These are phyloP conservation scores for Eospalax fontanierii DNA, from an alignment of 2,797 vertebrate species.

Conservation along the genomic window DNA sequence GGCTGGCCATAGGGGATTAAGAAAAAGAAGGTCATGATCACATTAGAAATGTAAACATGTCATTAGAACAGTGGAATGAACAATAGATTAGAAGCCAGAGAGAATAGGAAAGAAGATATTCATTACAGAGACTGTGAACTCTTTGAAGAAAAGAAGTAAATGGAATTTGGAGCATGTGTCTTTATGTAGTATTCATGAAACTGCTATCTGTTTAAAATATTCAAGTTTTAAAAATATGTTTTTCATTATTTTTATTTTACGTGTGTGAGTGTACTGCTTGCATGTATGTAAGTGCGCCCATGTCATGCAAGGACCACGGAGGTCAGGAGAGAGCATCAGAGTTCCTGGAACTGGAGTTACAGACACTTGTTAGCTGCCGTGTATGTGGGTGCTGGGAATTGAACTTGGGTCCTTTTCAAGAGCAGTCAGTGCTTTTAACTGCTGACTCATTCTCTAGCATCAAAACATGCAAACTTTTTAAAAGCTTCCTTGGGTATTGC, in stretches of 20 bases:
- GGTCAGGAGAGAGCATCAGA: too few relatives aligned
- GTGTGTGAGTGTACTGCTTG: too few relatives aligned
- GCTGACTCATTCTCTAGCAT: too few relatives aligned
- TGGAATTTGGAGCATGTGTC: not conserved
- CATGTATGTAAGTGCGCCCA: too few relatives aligned
- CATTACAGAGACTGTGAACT: not conserved
- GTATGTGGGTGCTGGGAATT: too few relatives aligned
- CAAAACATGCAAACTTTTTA: too few relatives aligned
- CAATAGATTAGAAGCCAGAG: not conserved
- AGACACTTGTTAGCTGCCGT: too few relatives aligned
- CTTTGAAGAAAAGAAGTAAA: not conserved
- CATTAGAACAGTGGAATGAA: not conserved
- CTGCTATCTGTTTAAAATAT: not conserved
- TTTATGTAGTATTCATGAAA: not conserved
- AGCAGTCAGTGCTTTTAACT: too few relatives aligned
- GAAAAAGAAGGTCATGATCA: not conserved
- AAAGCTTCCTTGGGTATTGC: not conserved
- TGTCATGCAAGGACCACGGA: too few relatives aligned
- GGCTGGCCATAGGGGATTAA: not conserved
- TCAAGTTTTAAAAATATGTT: not conserved
- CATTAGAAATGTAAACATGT: not conserved
- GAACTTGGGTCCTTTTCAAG: too few relatives aligned
- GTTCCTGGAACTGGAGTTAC: too few relatives aligned
- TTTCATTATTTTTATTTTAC: not conserved
- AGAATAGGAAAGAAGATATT: not conserved